Percentiles rank a stretch among this genome's conserved stretches.
phyloP scores from a whole-genome alignment of 2,797 vertebrate species.

The Sebastes steindachneri region DNA sequence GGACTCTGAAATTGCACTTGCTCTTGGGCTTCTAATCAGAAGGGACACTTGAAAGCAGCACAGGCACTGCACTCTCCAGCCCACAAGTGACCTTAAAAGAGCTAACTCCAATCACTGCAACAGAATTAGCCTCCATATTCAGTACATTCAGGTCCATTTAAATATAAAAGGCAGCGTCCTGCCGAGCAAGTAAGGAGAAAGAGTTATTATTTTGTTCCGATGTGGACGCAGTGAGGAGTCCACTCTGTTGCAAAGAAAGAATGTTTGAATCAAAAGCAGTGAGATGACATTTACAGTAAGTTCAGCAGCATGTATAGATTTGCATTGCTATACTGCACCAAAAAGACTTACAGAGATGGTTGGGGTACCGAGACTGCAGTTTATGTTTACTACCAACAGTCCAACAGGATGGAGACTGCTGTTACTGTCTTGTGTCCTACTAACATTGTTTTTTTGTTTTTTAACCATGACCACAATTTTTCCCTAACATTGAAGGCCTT shows the following conservation, averaged over 20 bases:
- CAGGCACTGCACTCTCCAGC: neutral
- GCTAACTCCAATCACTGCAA: slow-evolving; percentile 29
- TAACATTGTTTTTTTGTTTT: neutral
- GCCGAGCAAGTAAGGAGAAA: slow-evolving; percentile 1
- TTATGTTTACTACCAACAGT: too few species aligned
- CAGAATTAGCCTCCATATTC: slow-evolving; percentile 6
- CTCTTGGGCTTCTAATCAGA: slow-evolving; percentile 43
- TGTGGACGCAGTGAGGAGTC: slow-evolving; percentile 3
- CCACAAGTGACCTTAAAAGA: slow-evolving; percentile 23
- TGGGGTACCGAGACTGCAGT: too few species aligned
- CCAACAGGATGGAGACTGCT: neutral
- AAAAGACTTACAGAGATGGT: too few species aligned
- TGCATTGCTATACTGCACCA: neutral
- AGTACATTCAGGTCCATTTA: slow-evolving; percentile 10
- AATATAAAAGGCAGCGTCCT: slow-evolving; percentile 23
- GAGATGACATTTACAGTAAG: neutral
- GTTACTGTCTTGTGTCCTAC: neutral
- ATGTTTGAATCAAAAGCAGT: neutral
- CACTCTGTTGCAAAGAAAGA: neutral
- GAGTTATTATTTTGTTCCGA: slow-evolving; percentile 24
- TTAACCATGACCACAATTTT: neutral
- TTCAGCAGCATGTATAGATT: neutral
- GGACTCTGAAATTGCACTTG: slow-evolving; percentile 18
- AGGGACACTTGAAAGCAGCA: slow-evolving; percentile 14
- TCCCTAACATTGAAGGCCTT: neutral